Evolutionary conservation across 2,113 vertebrate genomes (phyloP).

Genomic region (Sminthopsis crassicaudata): DNA sequence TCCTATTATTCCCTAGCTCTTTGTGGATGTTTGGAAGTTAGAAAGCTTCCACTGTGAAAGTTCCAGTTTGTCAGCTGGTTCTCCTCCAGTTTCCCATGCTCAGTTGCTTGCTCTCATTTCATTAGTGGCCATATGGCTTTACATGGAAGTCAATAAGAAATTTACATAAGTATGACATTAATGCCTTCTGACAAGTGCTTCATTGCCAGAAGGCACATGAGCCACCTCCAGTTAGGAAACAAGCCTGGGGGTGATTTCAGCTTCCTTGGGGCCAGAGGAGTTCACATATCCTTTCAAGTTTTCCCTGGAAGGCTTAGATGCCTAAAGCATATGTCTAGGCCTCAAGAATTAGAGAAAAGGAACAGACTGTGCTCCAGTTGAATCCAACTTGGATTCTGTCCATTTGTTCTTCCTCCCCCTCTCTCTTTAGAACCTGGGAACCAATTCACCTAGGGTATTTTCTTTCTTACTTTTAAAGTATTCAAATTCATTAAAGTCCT

Average conservation of each 20-base stretch:
- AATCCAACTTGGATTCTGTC: background rate
- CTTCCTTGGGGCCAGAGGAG: background rate
- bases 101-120: background rate
- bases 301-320: background rate
- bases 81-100: background rate
- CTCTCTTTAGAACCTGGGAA: fast-evolving
- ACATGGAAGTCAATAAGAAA: background rate
- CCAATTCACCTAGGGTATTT: fast-evolving
- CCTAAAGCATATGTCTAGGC: background rate
- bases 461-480: background rate
- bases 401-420: background rate
- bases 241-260: background rate
- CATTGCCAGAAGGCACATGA: fast-evolving
- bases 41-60: background rate
- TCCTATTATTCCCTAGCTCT: background rate
- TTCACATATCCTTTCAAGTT: background rate
- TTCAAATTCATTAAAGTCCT: background rate
- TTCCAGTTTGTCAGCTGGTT: background rate
- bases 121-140: background rate
- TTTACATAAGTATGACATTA: background rate
- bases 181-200: background rate
- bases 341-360: background rate
- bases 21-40: background rate
- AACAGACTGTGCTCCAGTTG: background rate
- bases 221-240: background rate